These are phyloP conservation scores for Pagrus major DNA, from an alignment of 2,113 vertebrate genomes.

Conservation along the genomic window DNA sequence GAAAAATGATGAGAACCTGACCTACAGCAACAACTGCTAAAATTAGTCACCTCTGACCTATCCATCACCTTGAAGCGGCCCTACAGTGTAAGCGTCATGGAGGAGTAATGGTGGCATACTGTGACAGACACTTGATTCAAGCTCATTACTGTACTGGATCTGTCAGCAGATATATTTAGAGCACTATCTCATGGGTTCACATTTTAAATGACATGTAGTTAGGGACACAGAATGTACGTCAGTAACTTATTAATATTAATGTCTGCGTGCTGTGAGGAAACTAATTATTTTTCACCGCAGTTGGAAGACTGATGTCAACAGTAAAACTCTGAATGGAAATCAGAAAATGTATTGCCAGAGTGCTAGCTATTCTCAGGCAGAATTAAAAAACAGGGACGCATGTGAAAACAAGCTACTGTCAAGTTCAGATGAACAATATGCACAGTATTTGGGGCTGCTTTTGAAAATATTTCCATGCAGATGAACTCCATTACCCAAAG, in stretches of 20 bases:
- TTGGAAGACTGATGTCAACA: constrained; percentile 71
- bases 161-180: constrained; percentile 79
- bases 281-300: constrained; percentile 77
- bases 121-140: constrained; percentile 78
- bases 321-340: constrained; percentile 63
- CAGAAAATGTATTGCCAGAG: constrained; percentile 45
- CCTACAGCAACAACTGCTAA: constrained; percentile 68
- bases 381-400: constrained; percentile 29
- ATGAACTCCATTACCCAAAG: constrained; percentile 68
- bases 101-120: constrained; percentile 63
- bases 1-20: constrained; percentile 63
- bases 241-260: constrained; percentile 81
- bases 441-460: constrained; percentile 11
- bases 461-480: constrained; percentile 56
- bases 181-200: constrained; percentile 74
- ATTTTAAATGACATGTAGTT: constrained; percentile 77
- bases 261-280: constrained; percentile 72
- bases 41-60: constrained; percentile 79
- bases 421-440: constrained; percentile 61
- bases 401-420: constrained; percentile 62
- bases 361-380: constrained; percentile 38
- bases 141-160: constrained; percentile 78
- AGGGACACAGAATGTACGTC: constrained; percentile 74
- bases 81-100: constrained; percentile 21
- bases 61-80: constrained; percentile 63